Base-by-base conservation (phyloP, 2,888 invertebrate genomes). In the Philereme vetulata region DNA sequence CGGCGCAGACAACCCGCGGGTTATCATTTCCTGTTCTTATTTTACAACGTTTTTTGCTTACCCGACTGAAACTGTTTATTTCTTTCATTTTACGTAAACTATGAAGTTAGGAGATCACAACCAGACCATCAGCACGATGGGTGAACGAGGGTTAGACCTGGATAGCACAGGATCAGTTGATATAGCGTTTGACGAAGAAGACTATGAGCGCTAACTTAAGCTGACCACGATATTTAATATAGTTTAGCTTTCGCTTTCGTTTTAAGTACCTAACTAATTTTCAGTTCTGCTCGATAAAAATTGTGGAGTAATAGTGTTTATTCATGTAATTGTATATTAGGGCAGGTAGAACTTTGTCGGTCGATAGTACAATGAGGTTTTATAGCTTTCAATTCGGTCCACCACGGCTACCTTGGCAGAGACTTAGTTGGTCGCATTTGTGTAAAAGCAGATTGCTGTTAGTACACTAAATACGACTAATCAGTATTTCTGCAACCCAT, bases 11-110 rank as follows among this genome's bases (percentile, higher is more conserved):
- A 86, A 89, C 89, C 90, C 85, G 83, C 84, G 88, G 90, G 90
- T 92, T 91, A 92, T 92, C 90, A 91, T 90, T 86, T 92, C 92
- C 92, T 91, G 91, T 90, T 85, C 88, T 79, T 84, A 88, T 89
- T 91, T 89, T 90, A 90, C 88, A 88, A 84, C 89, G 81, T 87
- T 90, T 90, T 89, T 89, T 86, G 82, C 82, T 72, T 54, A 65
- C 55, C 66, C 72, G 76, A 81, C 81, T 83, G 81, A 75, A 81
- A 72, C 72, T 68, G 64, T 69, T 72, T 73, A 71, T 74, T 65
- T 65, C 60, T 68, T 64, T 64, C 55, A 53, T 56, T 52, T 58
- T 54, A 52, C 47, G 36, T n/a, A 43, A 34, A 46, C 32, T 58
- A 43, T 33, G 43, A 10, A 6, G 10, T 46, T 32, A 3, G 3